Evolutionary conservation across 1,140 invertebrate genomes (phyloP).

Genomic region (Drosophila nannoptera): DNA sequence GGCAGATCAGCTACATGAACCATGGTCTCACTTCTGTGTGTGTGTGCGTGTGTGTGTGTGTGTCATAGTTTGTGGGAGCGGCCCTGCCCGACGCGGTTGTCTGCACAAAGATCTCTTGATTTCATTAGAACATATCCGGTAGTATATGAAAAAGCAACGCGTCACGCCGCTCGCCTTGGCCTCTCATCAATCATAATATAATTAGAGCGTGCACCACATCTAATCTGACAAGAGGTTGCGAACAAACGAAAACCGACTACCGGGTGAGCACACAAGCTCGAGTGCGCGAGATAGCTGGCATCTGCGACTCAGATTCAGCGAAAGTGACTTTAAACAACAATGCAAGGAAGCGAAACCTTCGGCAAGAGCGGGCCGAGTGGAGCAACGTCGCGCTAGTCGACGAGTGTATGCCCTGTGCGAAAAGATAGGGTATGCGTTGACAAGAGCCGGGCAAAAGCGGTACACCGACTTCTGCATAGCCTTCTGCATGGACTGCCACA

Average conservation of each 20-base stretch:
- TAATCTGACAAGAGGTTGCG: conserved; percentile 23
- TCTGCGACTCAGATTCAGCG: conserved; percentile 32
- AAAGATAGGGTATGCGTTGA: too few species aligned
- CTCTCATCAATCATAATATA: conserved; percentile 57
- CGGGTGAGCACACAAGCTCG: conserved; percentile 25
- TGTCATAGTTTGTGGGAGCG: neutral
- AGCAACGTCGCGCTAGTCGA: neutral
- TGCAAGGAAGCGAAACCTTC: conserved; percentile 55
- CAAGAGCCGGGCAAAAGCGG: too few species aligned
- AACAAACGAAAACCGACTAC: conserved; percentile 34
- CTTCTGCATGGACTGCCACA: neutral
- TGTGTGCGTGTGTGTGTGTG: neutral
- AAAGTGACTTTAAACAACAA: conserved; percentile 59
- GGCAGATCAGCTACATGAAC: too few species aligned
- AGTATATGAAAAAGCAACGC: conserved; percentile 30
- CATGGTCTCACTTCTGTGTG: neutral
- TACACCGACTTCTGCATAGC: neutral
- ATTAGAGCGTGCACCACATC: conserved; percentile 23
- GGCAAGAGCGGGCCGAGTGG: neutral
- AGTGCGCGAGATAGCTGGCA: conserved; percentile 21
- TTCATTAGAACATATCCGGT: conserved; percentile 68
- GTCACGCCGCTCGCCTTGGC: conserved; percentile 43
- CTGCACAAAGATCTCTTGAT: conserved; percentile 18
- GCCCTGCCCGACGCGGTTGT: neutral
- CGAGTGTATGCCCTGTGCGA: neutral